phyloP scores from a whole-genome alignment of 1,140 invertebrate species.

The Campoletis sonorensis region DNA sequence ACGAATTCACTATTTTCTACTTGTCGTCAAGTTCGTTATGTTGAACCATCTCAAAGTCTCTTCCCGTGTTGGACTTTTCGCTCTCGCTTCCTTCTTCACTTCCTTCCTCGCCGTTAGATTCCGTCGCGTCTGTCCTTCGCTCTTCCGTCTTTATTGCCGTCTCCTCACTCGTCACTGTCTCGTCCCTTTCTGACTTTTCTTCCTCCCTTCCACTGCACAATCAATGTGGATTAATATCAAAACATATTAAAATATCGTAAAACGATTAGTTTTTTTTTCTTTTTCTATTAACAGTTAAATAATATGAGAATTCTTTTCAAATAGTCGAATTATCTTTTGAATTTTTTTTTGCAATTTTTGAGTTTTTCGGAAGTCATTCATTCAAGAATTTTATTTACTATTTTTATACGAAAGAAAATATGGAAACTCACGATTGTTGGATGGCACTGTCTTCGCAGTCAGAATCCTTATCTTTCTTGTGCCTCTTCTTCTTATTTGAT shows the following conservation, averaged over 20 bases:
- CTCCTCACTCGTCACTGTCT: conserved; percentile 52
- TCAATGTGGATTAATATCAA: neutral
- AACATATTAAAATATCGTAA: too few relatives aligned
- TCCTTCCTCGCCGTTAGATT: conserved; percentile 68
- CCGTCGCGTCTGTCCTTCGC: conserved; percentile 53
- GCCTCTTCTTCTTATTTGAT: conserved; percentile 85
- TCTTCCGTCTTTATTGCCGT: conserved; percentile 60
- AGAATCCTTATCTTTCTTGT: conserved; percentile 85
- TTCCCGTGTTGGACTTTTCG: conserved; percentile 84
- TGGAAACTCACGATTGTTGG: conserved; percentile 63
- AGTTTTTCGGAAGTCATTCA: conserved; percentile 38
- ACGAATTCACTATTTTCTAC: conserved; percentile 41
- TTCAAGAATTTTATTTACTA: too few relatives aligned
- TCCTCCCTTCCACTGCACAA: conserved; percentile 54
- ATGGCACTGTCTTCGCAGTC: conserved; percentile 79
- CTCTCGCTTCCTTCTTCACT: conserved; percentile 74
- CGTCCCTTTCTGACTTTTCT: conserved; percentile 59
- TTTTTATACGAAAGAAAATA: conserved; percentile 1
- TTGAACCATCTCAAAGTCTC: conserved; percentile 85
- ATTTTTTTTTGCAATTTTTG: conserved; percentile 11
- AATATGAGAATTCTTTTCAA: too few relatives aligned
- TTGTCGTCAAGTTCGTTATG: conserved; percentile 55
- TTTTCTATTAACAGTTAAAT: too few relatives aligned
- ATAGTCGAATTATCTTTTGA: too few relatives aligned
- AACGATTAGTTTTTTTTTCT: too few relatives aligned